Evolutionary conservation across 2,797 vertebrate species (phyloP), one percentile per base, ranked within the genome.

Genomic region (Leptoclinus maculatus): DNA sequence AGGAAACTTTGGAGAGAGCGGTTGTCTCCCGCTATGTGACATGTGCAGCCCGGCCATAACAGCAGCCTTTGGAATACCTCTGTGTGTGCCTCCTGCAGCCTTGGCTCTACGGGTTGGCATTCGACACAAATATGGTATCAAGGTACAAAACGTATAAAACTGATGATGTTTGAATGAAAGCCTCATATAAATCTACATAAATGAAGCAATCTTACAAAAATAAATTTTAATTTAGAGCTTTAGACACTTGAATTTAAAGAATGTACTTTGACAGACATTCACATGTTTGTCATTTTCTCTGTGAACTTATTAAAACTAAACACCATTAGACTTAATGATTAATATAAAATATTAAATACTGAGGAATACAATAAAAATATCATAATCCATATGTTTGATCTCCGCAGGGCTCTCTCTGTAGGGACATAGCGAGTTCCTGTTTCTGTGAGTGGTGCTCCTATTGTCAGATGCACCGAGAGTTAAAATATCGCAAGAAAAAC

Each of bases 381-480:
- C 21, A 12, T 53, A 29, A 71, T 23, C 7, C 13, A 2, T 34
- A 2, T 29, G 41, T 27, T 65, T 34, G 6, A 23, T 66, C 57
- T 41, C 43, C 47, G 51, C 80, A 95, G 94, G 93, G 95, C 0
- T 83, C 73, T 6, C 0, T 94, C 23, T 94, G 88, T 29, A 78
- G 88, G 1, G 94, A 95, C 88, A 88, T 94, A 0, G 0, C 43
- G 0, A 0, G 51, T 2, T 74, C 93, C 60, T 90, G 88, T 53
- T 92, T 72, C 86, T 95, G 94, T 0, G 0, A 10, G 1, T 74
- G 62, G 57, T 95, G 94, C 78, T 59, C 81, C 8, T 94, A 91
- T 93, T 95, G 93, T 82, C 94, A 95, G 80, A 90, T 95, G 84
- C 82, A 89, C 16, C 88, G 93, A 0, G 93, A 95, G 78, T 45